phyloP scores from a whole-genome alignment of 2,888 invertebrate species.

The Rhamphomyia laevipes region DNA sequence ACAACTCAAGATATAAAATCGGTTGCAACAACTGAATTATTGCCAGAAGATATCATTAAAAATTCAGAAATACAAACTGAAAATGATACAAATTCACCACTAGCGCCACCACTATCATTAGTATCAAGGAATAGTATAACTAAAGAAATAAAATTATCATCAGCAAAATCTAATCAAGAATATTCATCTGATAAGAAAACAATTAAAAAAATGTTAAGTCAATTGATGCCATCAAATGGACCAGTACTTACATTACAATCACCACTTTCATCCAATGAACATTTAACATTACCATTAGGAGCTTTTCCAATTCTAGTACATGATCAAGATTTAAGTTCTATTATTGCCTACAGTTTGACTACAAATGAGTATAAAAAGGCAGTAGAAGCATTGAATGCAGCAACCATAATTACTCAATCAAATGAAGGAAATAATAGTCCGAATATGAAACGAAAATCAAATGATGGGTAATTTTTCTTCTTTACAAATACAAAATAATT shows the following conservation, averaged over 20 bases:
- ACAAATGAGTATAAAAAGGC: conserved; percentile 56
- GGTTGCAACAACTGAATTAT: conserved; percentile 1
- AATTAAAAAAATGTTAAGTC: conserved; percentile 55
- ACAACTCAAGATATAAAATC: conserved; percentile 5
- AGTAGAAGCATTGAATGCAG: conserved; percentile 38
- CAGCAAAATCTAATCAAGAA: conserved; percentile 12
- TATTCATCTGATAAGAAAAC: conserved; percentile 42
- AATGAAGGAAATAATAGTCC: conserved; percentile 25
- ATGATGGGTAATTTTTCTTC: conserved; percentile 23
- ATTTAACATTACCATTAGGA: conserved; percentile 53
- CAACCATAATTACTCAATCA: conserved; percentile 8
- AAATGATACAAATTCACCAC: conserved; percentile 10
- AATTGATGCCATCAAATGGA: conserved; percentile 48
- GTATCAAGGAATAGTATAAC: not conserved
- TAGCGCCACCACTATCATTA: not conserved
- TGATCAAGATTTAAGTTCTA: conserved; percentile 71
- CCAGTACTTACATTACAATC: conserved; percentile 40
- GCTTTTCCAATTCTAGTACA: conserved; percentile 58
- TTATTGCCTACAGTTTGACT: conserved; percentile 71
- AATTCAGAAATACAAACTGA: conserved; percentile 12
- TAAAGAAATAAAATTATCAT: conserved; percentile 10
- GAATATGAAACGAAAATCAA: conserved; percentile 28
- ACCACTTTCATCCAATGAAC: conserved; percentile 55
- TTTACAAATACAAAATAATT: not conserved
- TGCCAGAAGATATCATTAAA: not conserved